Evolutionary conservation across 2,888 invertebrate genomes (phyloP), one percentile per base, ranked within the genome.

Genomic region (Chaetoderma sp.): DNA sequence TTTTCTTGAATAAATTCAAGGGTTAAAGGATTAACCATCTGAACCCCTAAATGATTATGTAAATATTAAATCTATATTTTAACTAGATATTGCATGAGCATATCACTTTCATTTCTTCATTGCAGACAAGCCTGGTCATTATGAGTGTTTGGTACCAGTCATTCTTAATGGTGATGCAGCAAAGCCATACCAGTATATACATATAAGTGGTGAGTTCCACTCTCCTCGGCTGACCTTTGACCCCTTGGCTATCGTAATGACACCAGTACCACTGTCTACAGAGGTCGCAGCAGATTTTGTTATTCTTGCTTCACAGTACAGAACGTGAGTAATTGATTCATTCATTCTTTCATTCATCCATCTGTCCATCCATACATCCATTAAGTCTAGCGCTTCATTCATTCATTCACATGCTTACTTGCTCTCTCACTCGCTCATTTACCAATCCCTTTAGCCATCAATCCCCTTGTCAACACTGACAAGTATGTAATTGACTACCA

Each of bases 191-290:
- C 80, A 82, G 71, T 78, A 78, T 62, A 72, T 86, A 33, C 78
- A 78, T 30, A 71, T 86, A 6, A 58, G 56, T 8, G 86, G 84
- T 4, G 78, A 82, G 63, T 76, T 86, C 60, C 78, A 79, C 65
- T 70, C 76, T 1, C 83, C 86, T 4, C 74, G 67, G 55, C 63
- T 86, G 45, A 79, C 79, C 78, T 86, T 86, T 77, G 83, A 84
- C 55, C 86, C 86, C 6, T 73, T 76, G n/a, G 79, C 78, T 18
- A 75, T 86, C 49, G 78, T 83, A 8, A 73, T 86, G 28, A 83
- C 82, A 8, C 85, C 86, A 5, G 82, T 83, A 3, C 86, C 86
- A 3, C 75, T 86, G 8, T 47, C 70, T 25, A 83, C 82, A 3
- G 81, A 81, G 27, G 76, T 81, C 33, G 66, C 77, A 21, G 73